Conservation (phyloP, 1,140 invertebrate genomes). For the Drosophila kanapiae region DNA sequence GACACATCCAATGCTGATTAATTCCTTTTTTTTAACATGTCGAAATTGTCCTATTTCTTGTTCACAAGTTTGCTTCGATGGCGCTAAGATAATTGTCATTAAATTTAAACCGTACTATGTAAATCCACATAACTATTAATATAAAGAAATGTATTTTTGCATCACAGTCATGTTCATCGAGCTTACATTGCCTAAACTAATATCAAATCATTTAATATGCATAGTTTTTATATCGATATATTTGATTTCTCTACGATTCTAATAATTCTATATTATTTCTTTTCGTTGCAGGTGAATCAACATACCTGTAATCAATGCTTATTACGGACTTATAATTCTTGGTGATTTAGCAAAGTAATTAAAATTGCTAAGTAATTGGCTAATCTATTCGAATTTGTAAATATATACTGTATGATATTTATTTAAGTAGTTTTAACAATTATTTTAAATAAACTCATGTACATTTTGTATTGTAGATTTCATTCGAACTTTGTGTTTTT, state of each 20-base stretch:
- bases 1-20: not conserved
- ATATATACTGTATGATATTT: constrained; percentile 72
- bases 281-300: constrained; percentile 72
- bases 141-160: not conserved
- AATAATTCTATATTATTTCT: constrained; percentile 14
- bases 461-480: constrained; percentile 57
- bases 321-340: constrained; percentile 72
- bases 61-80: not conserved
- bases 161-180: not conserved
- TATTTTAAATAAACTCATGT: constrained; percentile 69
- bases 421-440: constrained; percentile 72
- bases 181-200: not conserved
- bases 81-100: not conserved
- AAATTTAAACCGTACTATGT: not conserved
- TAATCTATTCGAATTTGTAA: constrained; percentile 77
- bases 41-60: not conserved
- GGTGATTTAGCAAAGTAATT: constrained; percentile 74
- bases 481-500: constrained; percentile 32
- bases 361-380: constrained; percentile 72
- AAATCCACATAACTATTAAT: not conserved
- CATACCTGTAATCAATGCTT: constrained; percentile 76
- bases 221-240: no score
- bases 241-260: not conserved
- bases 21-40: not conserved
- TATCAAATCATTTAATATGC: no score